A percentile compares a stretch with the other conserved stretches of the same genome.
phyloP scores from a whole-genome alignment of 2,888 invertebrate genomes.

The Lithophane ornitopus region DNA sequence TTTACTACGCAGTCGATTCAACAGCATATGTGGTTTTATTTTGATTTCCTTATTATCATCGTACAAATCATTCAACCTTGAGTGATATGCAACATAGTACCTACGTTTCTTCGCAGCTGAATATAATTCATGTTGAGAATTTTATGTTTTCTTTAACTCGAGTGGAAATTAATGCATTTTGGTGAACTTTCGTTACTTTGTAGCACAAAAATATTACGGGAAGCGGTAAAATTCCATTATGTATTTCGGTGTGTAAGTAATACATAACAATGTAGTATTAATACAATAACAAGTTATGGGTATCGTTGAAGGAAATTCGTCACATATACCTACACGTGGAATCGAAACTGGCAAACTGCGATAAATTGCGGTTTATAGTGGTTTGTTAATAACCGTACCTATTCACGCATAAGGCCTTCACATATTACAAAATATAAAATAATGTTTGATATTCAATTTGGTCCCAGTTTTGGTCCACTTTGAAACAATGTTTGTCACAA shows the following conservation, averaged over 20 bases:
- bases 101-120: conserved; percentile 3
- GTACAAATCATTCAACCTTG: conserved; percentile 21
- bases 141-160: conserved; percentile 21
- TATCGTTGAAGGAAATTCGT: conserved; percentile 58
- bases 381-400: conserved; percentile 20
- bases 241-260: conserved; percentile 32
- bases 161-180: conserved; percentile 17
- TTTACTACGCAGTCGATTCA: conserved; percentile 1
- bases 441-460: conserved; percentile 9
- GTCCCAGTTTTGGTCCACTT: not conserved
- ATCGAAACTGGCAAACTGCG: conserved; percentile 31
- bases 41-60: conserved; percentile 21
- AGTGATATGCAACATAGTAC: conserved; percentile 25
- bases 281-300: conserved; percentile 47
- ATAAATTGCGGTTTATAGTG: conserved; percentile 54
- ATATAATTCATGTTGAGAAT: conserved; percentile 43
- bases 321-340: conserved; percentile 62
- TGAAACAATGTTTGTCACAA: conserved; percentile 1
- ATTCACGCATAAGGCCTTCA: conserved; percentile 3
- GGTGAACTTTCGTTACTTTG: conserved; percentile 23
- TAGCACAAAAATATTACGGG: conserved; percentile 11
- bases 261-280: conserved; percentile 47
- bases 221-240: conserved; percentile 34
- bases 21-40: conserved; percentile 36
- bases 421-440: conserved; percentile 24